Evolutionary conservation across 2,888 invertebrate genomes (phyloP), one percentile per base, ranked within the genome.

Genomic region (Timandra comae): DNA sequence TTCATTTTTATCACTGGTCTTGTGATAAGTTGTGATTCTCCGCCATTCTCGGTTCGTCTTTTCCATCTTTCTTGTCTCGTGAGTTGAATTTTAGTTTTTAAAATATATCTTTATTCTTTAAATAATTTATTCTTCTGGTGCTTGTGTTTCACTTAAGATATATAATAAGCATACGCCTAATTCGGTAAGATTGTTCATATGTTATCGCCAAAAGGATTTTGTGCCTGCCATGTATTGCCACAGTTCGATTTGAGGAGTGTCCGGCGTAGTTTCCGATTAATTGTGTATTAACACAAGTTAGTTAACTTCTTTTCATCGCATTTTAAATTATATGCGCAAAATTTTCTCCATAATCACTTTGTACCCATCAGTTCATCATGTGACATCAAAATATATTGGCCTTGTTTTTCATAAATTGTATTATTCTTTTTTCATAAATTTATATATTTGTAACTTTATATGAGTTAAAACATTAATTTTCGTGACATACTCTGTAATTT

Each of bases 31-130:
- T 77, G 76, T 75, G 63, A 61, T 69, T 55, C 75, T 82, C 85
- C 85, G 85, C 86, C 85, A 85, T 86, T 84, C 85, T 81, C 68
- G 65, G 77, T 65, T 76, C 75, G 76, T 72, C 81, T 82, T 77
- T 81, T 79, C 74, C 74, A 66, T 78, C 80, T 80, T 74, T 77
- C 69, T 70, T 63, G 76, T 73, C 79, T 64, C 63, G 86, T 86
- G 79, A 86, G 86, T 86, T 73, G 52, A 54, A 72, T 59, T 57
- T 56, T 67, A 52, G 35, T 46, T 37, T 46, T 63, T 34, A 38
- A 49, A 52, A 49, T 63, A 56, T 39, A 35, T n/a, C n/a, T n/a
- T n/a, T n/a, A n/a, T n/a, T n/a, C n/a, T n/a, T n/a, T n/a, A n/a
- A n/a, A n/a, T n/a, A n/a, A n/a, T n/a, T n/a, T n/a, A n/a, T n/a